Conservation (phyloP, 2,888 invertebrate genomes). For the Pterobdella sp. region DNA sequence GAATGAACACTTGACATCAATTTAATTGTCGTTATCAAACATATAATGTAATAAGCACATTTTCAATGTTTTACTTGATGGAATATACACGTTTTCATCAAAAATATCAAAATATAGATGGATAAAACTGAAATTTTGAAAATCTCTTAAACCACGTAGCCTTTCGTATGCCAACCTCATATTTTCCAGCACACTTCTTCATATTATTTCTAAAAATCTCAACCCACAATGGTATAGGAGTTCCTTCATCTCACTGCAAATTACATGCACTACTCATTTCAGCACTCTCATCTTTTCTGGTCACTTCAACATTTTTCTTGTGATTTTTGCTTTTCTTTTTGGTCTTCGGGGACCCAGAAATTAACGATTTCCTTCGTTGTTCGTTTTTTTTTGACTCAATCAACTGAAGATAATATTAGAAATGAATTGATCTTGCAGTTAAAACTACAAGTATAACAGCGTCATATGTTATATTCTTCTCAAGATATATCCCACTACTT, state of each 20-base stretch:
- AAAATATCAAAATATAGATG: background rate
- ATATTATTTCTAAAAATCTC: background rate
- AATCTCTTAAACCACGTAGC: no score
- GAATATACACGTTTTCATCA: no score
- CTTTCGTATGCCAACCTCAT: background rate
- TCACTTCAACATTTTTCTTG: background rate
- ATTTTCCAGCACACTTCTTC: background rate
- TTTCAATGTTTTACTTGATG: no score
- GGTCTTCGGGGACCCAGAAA: background rate
- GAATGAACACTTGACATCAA: no score
- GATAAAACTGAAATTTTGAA: no score
- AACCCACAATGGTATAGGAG: background rate
- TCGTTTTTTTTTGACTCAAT: constrained; percentile 27
- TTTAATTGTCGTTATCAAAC: no score
- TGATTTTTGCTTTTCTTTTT: background rate
- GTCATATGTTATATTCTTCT: background rate
- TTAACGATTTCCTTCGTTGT: constrained; percentile 24
- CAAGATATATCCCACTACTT: background rate
- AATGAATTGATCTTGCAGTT: background rate
- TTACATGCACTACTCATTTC: constrained; percentile 25
- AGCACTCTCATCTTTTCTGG: background rate
- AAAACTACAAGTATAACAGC: background rate
- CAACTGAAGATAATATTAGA: constrained; percentile 15
- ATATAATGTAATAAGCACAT: no score
- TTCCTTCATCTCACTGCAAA: constrained; percentile 2